Evolutionary conservation across 1,140 invertebrate species (phyloP).

Genomic region (Oreohelix idahoensis): DNA sequence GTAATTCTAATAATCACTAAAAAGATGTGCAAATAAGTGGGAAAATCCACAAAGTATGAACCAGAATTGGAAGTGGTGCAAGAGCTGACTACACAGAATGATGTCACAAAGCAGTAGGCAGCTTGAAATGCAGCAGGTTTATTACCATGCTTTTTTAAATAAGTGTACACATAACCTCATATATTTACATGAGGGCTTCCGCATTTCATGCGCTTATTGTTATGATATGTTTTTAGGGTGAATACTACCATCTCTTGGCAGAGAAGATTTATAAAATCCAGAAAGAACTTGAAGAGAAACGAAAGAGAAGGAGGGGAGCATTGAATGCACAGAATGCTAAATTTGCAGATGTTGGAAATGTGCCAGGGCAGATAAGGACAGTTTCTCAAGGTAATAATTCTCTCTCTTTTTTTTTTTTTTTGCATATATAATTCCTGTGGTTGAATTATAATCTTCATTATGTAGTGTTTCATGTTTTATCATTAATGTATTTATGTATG

Average conservation of each 20-base stretch:
- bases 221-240: conserved; percentile 77
- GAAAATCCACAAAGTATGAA: background rate
- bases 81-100: background rate
- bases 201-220: background rate
- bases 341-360: background rate
- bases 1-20: too few species aligned
- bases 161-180: background rate
- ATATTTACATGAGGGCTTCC: background rate
- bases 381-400: conserved; percentile 43
- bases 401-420: too few species aligned
- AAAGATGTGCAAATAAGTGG: background rate
- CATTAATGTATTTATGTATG: too few species aligned
- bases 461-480: too few species aligned
- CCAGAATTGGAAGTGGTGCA: background rate
- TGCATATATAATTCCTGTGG: too few species aligned
- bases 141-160: too few species aligned
- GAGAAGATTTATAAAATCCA: conserved; percentile 99
- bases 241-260: conserved; percentile 98
- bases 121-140: background rate
- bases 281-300: conserved; percentile 90
- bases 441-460: too few species aligned
- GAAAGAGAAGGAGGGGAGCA: conserved; percentile 77
- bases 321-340: conserved; percentile 34
- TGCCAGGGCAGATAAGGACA: conserved; percentile 31
- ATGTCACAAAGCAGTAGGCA: background rate